Evolutionary conservation across 1,140 invertebrate genomes (phyloP).

Genomic region (Hycleus cichorii): DNA sequence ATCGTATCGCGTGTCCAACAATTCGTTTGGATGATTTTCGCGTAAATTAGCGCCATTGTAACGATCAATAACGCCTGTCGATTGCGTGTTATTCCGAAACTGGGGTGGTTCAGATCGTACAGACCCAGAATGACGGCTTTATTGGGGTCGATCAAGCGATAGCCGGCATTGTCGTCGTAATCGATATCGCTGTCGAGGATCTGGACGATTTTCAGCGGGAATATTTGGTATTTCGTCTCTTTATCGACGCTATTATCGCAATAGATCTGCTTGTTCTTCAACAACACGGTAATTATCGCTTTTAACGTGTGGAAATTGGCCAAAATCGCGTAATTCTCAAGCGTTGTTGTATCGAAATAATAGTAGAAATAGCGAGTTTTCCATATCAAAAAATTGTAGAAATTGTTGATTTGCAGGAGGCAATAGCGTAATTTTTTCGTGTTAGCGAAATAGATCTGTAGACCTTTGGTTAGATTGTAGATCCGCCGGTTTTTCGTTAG

Average conservation of each 20-base stretch:
- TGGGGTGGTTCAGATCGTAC: constrained; percentile 45
- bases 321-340: constrained; percentile 44
- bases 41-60: constrained; percentile 44
- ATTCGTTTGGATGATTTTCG: constrained; percentile 47
- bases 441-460: constrained; percentile 46
- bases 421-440: constrained; percentile 40
- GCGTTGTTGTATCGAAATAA: constrained; percentile 44
- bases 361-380: constrained; percentile 42
- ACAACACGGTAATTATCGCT: constrained; percentile 43
- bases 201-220: constrained; percentile 36
- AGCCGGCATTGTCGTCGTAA: constrained; percentile 21
- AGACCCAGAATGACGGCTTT: no score
- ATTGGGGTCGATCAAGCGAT: no score
- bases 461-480: constrained; percentile 46
- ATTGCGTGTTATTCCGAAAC: constrained; percentile 46
- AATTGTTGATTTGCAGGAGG: constrained; percentile 43
- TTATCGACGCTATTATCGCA: neutral
- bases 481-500: constrained; percentile 43
- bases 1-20: constrained; percentile 48
- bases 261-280: constrained; percentile 33
- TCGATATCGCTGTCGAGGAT: constrained; percentile 44
- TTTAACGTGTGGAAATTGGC: constrained; percentile 45
- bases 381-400: constrained; percentile 45
- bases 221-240: constrained; percentile 36
- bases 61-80: constrained; percentile 46